A percentile compares a stretch with the other conserved stretches of the same genome.
phyloP scores from a whole-genome alignment of 2,888 invertebrate genomes.

The Leptodirus hochenwartii region DNA sequence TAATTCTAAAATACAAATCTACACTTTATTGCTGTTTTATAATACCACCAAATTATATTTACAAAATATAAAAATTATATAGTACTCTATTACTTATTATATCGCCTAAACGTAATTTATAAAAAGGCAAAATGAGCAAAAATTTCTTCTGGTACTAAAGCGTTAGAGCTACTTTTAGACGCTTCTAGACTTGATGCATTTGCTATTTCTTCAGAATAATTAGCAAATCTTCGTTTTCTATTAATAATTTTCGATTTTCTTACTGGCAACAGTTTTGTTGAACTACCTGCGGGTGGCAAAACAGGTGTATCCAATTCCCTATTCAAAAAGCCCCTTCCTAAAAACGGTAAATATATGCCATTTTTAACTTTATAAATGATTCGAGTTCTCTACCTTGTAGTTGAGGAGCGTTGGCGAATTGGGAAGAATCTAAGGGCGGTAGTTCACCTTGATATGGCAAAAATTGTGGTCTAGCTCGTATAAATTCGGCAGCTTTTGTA shows the following conservation, averaged over 20 bases:
- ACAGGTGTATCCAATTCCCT: conserved; percentile 22
- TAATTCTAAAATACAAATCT: no score
- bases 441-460: conserved; percentile 56
- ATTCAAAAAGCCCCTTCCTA: conserved; percentile 15
- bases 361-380: no score
- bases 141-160: no score
- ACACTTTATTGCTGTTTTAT: no score
- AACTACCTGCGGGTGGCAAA: conserved; percentile 12
- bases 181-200: no score
- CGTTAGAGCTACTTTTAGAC: no score
- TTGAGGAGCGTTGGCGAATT: conserved; percentile 24
- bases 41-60: no score
- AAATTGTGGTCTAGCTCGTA: conserved; percentile 50
- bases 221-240: conserved; percentile 18
- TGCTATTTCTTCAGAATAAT: conserved; percentile 20
- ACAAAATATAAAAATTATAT: no score
- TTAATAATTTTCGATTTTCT: conserved; percentile 14
- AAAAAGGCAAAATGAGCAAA: no score
- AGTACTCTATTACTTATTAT: no score
- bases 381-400: conserved; percentile 18
- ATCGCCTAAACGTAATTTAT: no score
- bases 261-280: conserved; percentile 29
- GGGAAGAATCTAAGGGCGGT: conserved; percentile 36
- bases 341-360: no score
- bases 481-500: conserved; percentile 40